Evolutionary conservation across 2,888 invertebrate species (phyloP).

Genomic region (Ormyrus labotus): DNA sequence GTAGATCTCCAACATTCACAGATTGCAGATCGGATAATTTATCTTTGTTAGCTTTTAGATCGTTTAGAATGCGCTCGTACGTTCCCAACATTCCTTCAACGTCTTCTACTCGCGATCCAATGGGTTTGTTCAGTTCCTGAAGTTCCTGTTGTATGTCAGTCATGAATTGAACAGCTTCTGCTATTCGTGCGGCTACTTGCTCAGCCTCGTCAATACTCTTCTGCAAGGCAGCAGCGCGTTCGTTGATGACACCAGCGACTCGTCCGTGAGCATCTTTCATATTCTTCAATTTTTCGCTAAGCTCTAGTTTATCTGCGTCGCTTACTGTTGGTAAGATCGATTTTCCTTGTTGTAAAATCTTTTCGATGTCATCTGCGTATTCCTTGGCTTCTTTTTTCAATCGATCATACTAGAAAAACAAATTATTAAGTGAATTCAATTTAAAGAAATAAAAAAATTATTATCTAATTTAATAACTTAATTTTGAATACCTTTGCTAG

Average conservation of each 20-base stretch:
- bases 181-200: conserved; percentile 87
- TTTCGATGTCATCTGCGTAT: conserved; percentile 84
- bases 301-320: conserved; percentile 89
- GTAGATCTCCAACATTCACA: conserved; percentile 86
- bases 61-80: conserved; percentile 87
- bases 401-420: conserved; percentile 81
- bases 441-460: not conserved
- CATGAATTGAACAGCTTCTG: conserved; percentile 88
- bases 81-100: conserved; percentile 88
- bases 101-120: conserved; percentile 92
- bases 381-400: conserved; percentile 85
- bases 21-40: conserved; percentile 87
- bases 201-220: conserved; percentile 89
- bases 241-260: conserved; percentile 85
- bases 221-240: conserved; percentile 84
- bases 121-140: conserved; percentile 88
- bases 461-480: conserved; percentile 75
- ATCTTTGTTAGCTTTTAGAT: conserved; percentile 86
- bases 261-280: conserved; percentile 87
- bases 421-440: not conserved
- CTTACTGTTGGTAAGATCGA: conserved; percentile 87
- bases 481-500: conserved; percentile 81
- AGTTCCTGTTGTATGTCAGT: conserved; percentile 89
- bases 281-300: conserved; percentile 88
- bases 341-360: conserved; percentile 87